Base-by-base conservation (phyloP, 2,113 vertebrate genomes). In the Prolemur simus region DNA sequence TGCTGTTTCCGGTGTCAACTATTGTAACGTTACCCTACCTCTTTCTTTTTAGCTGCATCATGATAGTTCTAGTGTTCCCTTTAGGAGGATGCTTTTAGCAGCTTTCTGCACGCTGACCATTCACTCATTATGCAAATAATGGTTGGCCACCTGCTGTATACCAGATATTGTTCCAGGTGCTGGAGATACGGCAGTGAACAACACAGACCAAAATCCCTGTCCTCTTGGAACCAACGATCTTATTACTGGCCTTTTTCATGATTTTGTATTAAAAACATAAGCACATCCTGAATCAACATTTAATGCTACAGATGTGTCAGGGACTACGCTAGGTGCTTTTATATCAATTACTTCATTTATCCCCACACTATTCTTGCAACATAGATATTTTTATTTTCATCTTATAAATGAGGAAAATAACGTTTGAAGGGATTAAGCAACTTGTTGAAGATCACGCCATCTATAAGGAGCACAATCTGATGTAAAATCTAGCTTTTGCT, bases 401-500 rank as follows among this genome's bases (percentile, higher is more conserved):
- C 27, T 81, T 74, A 68, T 42, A 74, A 76, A 89, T 18, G 34
- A 94, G 42, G 32, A 77, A 96, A 90, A 78, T 52, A 66, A 87
- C 74, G 68, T 52, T 49, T 49, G 86, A 95, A 45, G 54, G 87
- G 58, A 68, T 76, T 63, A 45, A 89, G 60, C 13, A 32, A 71
- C 82, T 69, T 60, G 63, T 39, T 69, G 83, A 76, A 81, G 90
- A 74, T 45, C 29, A 47, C 3, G 3, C n/a, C 39, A 49, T 42
- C n/a, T 87, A 10, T 63, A 73, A 73, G 54, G 8, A 12, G 80
- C 85, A 90, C 14, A 45, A 58, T 81, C 52, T 39, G 4, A 8
- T 82, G 21, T 13, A 52, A 96, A 80, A 89, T 85, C 73, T 82
- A 56, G 60, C 63, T 81, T 90, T 66, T 94, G 86, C 60, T 90